Evolutionary conservation across 2,888 invertebrate genomes (phyloP).

Genomic region (Neria commutata): DNA sequence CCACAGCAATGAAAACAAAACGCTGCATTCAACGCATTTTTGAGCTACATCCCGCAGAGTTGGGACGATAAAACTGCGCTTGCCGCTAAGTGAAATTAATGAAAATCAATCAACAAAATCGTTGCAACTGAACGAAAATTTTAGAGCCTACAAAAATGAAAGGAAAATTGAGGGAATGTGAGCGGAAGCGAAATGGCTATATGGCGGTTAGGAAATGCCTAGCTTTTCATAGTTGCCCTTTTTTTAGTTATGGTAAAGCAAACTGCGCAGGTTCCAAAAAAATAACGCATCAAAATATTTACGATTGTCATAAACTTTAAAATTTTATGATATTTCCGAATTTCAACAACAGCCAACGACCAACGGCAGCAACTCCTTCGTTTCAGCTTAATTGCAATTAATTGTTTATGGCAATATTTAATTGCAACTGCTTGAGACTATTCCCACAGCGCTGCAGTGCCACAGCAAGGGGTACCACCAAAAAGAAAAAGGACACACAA

Average conservation of each 20-base stretch:
- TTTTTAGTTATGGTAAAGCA: conserved; percentile 16
- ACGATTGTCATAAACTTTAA: conserved; percentile 41
- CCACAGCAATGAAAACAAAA: not conserved
- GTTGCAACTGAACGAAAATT: not conserved
- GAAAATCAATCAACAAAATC: not conserved
- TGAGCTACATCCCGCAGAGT: conserved; percentile 1
- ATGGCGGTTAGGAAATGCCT: conserved; percentile 19
- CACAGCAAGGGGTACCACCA: conserved; percentile 31
- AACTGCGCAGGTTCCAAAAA: conserved; percentile 19
- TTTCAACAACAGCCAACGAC: conserved; percentile 1
- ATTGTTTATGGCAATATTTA: no score
- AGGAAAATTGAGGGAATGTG: not conserved
- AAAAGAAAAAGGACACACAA: conserved; percentile 35
- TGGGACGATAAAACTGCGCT: no score
- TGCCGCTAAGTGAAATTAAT: not conserved
- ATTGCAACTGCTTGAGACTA: conserved; percentile 16
- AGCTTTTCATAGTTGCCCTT: conserved; percentile 14
- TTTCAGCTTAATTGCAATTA: conserved; percentile 44
- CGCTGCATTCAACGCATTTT: no score
- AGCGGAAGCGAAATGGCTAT: no score
- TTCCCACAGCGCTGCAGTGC: no score
- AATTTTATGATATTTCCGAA: conserved; percentile 38
- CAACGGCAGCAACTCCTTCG: not conserved
- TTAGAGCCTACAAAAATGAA: not conserved
- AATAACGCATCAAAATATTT: conserved; percentile 46